Conservation (phyloP, 2,888 invertebrate genomes). For the Sicus ferrugineus region DNA sequence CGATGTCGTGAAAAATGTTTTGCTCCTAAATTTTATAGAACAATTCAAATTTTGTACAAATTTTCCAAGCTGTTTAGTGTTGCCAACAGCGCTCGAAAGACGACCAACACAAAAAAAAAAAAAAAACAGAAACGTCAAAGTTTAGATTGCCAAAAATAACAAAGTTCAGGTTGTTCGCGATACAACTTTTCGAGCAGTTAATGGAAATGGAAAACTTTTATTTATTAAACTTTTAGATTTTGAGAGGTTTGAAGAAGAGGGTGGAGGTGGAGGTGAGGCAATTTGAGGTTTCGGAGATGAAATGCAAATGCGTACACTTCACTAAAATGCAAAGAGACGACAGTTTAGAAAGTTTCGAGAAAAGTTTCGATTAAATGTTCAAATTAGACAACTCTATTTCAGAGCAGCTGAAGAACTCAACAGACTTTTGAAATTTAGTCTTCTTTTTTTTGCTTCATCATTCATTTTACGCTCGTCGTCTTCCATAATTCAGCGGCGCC, state of each 20-base stretch:
- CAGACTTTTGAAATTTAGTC: constrained; percentile 48
- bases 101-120: no score
- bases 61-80: not conserved
- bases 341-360: no score
- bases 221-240: not conserved
- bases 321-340: no score
- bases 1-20: no score
- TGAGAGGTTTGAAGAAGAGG: not conserved
- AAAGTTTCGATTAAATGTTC: no score
- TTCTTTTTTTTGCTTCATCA: not conserved
- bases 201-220: not conserved
- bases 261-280: no score
- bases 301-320: no score
- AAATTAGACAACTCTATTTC: no score
- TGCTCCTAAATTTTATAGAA: no score
- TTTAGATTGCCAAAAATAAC: not conserved
- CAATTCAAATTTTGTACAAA: not conserved
- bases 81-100: not conserved
- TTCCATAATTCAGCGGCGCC: no score
- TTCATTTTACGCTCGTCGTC: not conserved
- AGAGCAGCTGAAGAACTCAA: constrained; percentile 65
- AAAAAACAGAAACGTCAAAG: not conserved
- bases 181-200: not conserved
- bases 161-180: not conserved
- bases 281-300: no score